These are phyloP conservation scores for Ceraclea dissimilis DNA, from an alignment of 2,888 invertebrate species.

Conservation along the genomic window DNA sequence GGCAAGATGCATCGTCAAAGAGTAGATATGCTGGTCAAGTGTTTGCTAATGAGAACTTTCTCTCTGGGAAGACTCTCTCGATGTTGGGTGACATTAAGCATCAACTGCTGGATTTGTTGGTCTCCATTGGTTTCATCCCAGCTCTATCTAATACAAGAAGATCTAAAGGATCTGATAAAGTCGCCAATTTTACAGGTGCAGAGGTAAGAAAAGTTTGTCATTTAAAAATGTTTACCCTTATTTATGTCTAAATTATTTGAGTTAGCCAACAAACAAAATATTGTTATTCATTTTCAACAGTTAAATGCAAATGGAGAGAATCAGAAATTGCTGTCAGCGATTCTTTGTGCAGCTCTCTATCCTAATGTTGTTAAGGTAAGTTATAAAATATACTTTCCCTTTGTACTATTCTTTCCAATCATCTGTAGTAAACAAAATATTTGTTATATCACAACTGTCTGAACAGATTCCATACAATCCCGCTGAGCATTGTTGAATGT, in stretches of 20 bases:
- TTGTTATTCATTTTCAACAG: constrained; percentile 38
- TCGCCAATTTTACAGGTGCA: constrained; percentile 56
- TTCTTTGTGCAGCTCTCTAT: constrained; percentile 86
- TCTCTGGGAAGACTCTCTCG: constrained; percentile 73
- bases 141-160: constrained; percentile 50
- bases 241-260: no score
- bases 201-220: constrained; percentile 35
- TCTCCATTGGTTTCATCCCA: constrained; percentile 73
- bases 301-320: constrained; percentile 70
- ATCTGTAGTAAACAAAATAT: background rate
- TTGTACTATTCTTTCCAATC: no score
- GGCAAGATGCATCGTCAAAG: constrained; percentile 63
- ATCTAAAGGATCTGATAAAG: constrained; percentile 54
- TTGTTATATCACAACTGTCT: background rate
- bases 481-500: no score
- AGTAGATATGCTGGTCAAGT: constrained; percentile 64
- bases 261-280: no score
- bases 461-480: no score
- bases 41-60: constrained; percentile 77
- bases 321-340: constrained; percentile 66
- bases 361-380: constrained; percentile 79
- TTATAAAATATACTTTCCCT: no score
- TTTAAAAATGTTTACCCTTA: no score
- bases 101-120: constrained; percentile 66
- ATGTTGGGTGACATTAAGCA: constrained; percentile 84